Evolutionary conservation across 2,888 invertebrate species (phyloP).

Genomic region (Pycnomerus fuliginosus): DNA sequence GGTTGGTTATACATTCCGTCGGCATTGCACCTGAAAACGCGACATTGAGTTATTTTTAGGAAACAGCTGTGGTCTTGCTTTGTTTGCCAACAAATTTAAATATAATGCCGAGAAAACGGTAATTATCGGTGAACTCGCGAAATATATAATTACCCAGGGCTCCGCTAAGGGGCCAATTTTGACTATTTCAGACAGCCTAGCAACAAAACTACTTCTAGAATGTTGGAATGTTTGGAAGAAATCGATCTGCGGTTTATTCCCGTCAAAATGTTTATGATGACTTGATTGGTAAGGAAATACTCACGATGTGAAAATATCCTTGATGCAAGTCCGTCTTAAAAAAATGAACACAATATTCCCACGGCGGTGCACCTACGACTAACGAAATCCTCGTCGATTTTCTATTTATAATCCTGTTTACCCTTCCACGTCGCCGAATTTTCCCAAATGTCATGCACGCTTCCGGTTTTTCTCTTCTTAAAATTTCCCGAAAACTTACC

Average conservation of each 20-base stretch:
- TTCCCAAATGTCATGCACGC: slow-evolving; percentile 17
- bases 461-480: slow-evolving; percentile 1
- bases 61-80: slow-evolving; percentile 1
- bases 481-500: neutral
- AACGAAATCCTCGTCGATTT: slow-evolving; percentile 30
- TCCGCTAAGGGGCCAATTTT: neutral
- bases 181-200: neutral
- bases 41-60: slow-evolving; percentile 32
- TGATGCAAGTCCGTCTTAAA: no score
- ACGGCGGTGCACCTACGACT: slow-evolving; percentile 34
- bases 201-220: neutral
- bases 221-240: neutral
- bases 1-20: slow-evolving; percentile 71
- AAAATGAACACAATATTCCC: no score
- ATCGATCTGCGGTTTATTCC: no score
- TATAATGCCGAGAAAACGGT: neutral
- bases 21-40: slow-evolving; percentile 56
- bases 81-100: neutral
- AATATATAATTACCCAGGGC: neutral
- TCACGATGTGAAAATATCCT: no score
- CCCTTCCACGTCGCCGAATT: slow-evolving; percentile 23
- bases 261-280: no score
- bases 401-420: slow-evolving; percentile 38
- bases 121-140: neutral
- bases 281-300: no score